Conservation (phyloP, 2,888 invertebrate species). For the Eulithis prunata region DNA sequence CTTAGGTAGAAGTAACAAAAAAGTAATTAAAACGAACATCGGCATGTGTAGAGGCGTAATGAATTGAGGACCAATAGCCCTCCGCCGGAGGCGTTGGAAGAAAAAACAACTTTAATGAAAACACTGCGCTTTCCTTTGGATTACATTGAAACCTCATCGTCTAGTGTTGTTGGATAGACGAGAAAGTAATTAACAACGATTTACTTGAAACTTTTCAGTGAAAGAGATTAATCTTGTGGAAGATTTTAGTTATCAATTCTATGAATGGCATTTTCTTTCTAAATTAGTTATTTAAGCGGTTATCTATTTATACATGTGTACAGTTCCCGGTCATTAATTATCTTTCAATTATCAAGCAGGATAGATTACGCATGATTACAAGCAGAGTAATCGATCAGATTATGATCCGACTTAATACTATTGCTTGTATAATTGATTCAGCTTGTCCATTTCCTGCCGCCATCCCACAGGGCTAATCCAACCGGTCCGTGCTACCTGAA, state of each 20-base stretch:
- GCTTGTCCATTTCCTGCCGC: slow-evolving; percentile 47
- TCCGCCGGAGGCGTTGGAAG: slow-evolving; percentile 45
- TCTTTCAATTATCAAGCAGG: slow-evolving; percentile 16
- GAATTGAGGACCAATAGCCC: slow-evolving; percentile 59
- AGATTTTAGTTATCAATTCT: not conserved
- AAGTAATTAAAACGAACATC: slow-evolving; percentile 78
- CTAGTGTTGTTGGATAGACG: slow-evolving; percentile 12
- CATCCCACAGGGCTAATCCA: slow-evolving; percentile 48
- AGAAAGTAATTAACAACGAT: slow-evolving; percentile 7
- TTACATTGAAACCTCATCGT: slow-evolving; percentile 61
- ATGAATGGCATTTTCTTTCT: not conserved
- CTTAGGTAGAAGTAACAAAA: slow-evolving; percentile 63
- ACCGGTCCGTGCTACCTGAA: slow-evolving; percentile 43
- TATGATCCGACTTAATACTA: slow-evolving; percentile 46
- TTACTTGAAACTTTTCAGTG: not conserved
- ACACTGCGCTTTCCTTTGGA: slow-evolving; percentile 56
- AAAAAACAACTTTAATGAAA: slow-evolving; percentile 73
- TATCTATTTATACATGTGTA: not conserved
- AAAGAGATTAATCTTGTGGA: not conserved
- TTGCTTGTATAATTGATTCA: slow-evolving; percentile 50
- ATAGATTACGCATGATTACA: slow-evolving; percentile 26
- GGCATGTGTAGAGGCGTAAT: slow-evolving; percentile 72
- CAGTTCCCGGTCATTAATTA: slow-evolving; percentile 3
- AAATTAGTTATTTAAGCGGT: not conserved
- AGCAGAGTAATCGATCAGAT: slow-evolving; percentile 31